Evolutionary conservation across 1,140 invertebrate species (phyloP).

Genomic region (Drosophila pectinifera): DNA sequence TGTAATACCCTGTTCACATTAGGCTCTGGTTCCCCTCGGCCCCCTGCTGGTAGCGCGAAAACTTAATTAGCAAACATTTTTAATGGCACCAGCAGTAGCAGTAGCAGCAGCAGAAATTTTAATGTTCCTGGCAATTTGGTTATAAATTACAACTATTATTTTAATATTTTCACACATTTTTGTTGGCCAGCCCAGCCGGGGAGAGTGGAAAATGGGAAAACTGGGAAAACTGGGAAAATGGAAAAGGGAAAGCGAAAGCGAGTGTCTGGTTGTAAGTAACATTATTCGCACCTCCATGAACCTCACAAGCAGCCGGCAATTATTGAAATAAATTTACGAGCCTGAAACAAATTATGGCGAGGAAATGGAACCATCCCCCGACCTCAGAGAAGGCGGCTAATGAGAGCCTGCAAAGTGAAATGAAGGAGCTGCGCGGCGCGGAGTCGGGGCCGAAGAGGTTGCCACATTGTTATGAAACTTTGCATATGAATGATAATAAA

Average conservation of each 20-base stretch:
- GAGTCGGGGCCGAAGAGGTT: conserved; percentile 12
- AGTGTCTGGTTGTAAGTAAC: conserved; percentile 55
- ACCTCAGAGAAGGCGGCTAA: conserved; percentile 47
- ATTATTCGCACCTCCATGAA: conserved; percentile 58
- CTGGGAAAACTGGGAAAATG: conserved; percentile 6
- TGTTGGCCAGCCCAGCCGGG: conserved; percentile 25
- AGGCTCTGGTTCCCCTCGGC: conserved; percentile 1
- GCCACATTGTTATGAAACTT: conserved; percentile 66
- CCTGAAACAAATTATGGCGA: conserved; percentile 56
- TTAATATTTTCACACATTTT: conserved; percentile 69
- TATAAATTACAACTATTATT: conserved; percentile 72
- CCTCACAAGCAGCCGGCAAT: conserved; percentile 55
- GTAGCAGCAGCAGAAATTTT: conserved; percentile 43
- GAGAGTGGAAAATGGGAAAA: conserved; percentile 9
- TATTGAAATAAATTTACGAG: conserved; percentile 68
- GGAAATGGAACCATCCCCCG: conserved; percentile 46
- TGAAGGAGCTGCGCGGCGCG: conserved; percentile 27
- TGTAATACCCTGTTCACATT: conserved; percentile 24
- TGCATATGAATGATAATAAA: conserved; percentile 67
- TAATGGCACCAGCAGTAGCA: conserved; percentile 51
- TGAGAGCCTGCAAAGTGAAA: conserved; percentile 43
- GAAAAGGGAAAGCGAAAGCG: conserved; percentile 32
- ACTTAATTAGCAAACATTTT: conserved; percentile 67
- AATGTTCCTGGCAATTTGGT: conserved; percentile 64
- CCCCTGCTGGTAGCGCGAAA: conserved; percentile 22